These are phyloP conservation scores for Triops longicaudatus DNA, from an alignment of 1,140 invertebrate genomes.

Conservation along the genomic window DNA sequence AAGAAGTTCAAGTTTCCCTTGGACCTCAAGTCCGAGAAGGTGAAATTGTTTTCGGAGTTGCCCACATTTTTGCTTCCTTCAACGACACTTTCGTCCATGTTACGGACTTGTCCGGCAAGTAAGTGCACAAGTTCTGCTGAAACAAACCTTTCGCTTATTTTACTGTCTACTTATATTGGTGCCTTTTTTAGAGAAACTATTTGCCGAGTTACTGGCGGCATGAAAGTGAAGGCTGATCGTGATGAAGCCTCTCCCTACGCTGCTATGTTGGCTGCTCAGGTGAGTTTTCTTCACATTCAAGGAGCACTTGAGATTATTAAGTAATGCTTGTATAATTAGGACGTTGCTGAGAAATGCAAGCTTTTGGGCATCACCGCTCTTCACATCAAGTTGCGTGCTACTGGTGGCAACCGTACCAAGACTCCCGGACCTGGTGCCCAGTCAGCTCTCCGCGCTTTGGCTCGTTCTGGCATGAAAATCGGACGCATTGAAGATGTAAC, in stretches of 20 bases:
- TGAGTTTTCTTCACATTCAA: conserved; percentile 37
- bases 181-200: conserved; percentile 82
- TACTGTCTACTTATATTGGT: conserved; percentile 28
- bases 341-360: conserved; percentile 99
- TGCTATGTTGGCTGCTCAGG: conserved; percentile 99
- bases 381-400: conserved; percentile 96
- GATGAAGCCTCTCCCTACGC: conserved; percentile 99
- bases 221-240: conserved; percentile 99
- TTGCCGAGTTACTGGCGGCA: conserved; percentile 95
- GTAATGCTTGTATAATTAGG: conserved; percentile 46
- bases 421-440: conserved; percentile 98
- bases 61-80: conserved; percentile 98
- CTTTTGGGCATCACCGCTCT: conserved; percentile 91
- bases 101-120: conserved; percentile 94
- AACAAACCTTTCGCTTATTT: background rate
- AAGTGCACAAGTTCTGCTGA: conserved; percentile 34
- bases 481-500: conserved; percentile 99
- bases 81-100: conserved; percentile 99
- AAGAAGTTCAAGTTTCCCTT: conserved; percentile 91
- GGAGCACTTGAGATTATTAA: background rate
- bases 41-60: conserved; percentile 96
- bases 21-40: conserved; percentile 96
- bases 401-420: conserved; percentile 96
- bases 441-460: conserved; percentile 91
- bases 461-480: conserved; percentile 98